These are phyloP conservation scores for Lomographa bimaculata DNA, from an alignment of 2,888 invertebrate species.

Conservation along the genomic window DNA sequence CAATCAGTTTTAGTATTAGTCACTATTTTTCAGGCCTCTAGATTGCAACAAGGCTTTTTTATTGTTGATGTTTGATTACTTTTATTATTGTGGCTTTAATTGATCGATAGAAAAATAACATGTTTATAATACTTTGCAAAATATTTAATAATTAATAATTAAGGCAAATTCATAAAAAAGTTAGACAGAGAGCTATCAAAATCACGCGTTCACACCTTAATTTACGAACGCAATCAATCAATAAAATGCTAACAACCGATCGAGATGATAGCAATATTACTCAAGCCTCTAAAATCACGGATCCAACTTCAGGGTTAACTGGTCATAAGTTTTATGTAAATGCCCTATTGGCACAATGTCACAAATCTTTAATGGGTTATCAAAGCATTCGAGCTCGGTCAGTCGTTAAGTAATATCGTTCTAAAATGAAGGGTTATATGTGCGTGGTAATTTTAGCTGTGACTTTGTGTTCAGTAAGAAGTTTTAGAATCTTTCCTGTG, in stretches of 20 bases:
- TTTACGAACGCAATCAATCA: slow-evolving; percentile 16
- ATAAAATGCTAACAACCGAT: slow-evolving; percentile 12
- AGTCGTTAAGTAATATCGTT: slow-evolving; percentile 29
- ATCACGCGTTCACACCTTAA: too few species aligned
- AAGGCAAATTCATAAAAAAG: too few species aligned
- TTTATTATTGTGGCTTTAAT: too few species aligned
- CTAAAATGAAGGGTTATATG: slow-evolving; percentile 24
- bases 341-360: slow-evolving; percentile 37
- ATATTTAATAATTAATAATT: too few species aligned
- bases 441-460: slow-evolving; percentile 25
- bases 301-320: slow-evolving; percentile 55
- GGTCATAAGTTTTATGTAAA: slow-evolving; percentile 52
- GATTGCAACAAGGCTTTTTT: too few species aligned
- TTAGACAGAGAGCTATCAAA: too few species aligned
- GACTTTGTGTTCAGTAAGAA: slow-evolving; percentile 24
- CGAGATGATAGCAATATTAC: slow-evolving; percentile 16
- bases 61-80: too few species aligned
- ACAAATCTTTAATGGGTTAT: slow-evolving; percentile 32
- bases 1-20: too few species aligned
- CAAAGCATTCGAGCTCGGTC: slow-evolving; percentile 30
- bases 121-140: too few species aligned
- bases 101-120: too few species aligned
- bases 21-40: too few species aligned
- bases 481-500: slow-evolving; percentile 26
- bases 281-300: slow-evolving; percentile 27